A percentile compares a stretch with the other conserved stretches of the same genome.
Conservation (phyloP, 37 sponge, comb jelly and placozoan genomes). For the Ephydatia muelleri region DNA sequence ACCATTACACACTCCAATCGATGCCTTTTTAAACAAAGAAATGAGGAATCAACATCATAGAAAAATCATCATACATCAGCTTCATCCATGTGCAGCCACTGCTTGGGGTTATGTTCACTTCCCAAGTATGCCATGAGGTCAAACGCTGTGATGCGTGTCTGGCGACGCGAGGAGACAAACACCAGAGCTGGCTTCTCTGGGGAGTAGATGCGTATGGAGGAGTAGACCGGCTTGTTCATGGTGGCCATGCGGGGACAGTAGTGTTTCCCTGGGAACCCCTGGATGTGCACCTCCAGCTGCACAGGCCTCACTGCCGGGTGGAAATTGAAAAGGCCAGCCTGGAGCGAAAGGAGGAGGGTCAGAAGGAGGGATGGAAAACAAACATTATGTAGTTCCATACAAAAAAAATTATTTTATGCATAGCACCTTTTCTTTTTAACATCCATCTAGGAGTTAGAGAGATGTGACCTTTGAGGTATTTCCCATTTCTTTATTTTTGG, state of each 20-base stretch:
- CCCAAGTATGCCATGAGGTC: conserved; percentile 88
- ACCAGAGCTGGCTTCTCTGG: conserved; percentile 93
- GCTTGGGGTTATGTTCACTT: conserved; percentile 79
- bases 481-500: no score
- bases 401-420: no score
- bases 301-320: conserved; percentile 98
- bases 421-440: no score
- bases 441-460: no score
- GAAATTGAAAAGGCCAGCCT: conserved; percentile 97
- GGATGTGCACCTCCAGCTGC: conserved; percentile 96
- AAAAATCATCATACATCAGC: conserved; percentile 45
- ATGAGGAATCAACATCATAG: not conserved
- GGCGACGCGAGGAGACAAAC: conserved; percentile 97
- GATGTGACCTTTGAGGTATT: no score
- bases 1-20: no score
- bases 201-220: conserved; percentile 88
- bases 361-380: not conserved
- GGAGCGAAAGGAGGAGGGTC: not conserved
- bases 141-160: conserved; percentile 95
- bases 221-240: conserved; percentile 98
- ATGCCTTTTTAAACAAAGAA: not conserved
- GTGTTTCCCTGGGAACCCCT: conserved; percentile 96
- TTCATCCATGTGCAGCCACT: conserved; percentile 95
- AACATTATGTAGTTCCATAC: not conserved
- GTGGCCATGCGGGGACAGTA: conserved; percentile 99